These are phyloP conservation scores for Stegana nigrithorax DNA, from an alignment of 2,888 invertebrate genomes.

Conservation along the genomic window DNA sequence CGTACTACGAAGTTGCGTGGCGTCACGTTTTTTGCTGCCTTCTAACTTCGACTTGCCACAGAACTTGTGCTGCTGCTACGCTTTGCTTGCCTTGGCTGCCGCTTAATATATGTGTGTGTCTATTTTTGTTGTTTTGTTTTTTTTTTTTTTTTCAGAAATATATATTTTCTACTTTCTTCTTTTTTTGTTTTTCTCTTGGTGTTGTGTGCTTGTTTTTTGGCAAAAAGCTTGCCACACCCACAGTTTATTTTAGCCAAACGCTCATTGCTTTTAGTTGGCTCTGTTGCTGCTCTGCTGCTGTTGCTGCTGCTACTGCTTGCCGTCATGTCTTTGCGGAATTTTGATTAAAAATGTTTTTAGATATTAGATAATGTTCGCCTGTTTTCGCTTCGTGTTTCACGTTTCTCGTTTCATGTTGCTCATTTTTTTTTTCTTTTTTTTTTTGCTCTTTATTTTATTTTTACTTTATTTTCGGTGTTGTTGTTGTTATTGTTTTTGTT, in stretches of 20 bases:
- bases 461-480: constrained; percentile 18
- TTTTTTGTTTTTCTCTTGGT: not conserved
- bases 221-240: constrained; percentile 8
- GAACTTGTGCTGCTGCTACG: not conserved
- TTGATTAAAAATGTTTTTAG: constrained; percentile 53
- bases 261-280: constrained; percentile 2
- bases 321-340: constrained; percentile 28
- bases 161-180: not conserved
- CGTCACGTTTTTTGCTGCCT: constrained; percentile 28
- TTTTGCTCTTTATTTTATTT: no score
- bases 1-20: constrained; percentile 6
- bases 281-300: not conserved
- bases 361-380: constrained; percentile 37
- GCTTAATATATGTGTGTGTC: not conserved
- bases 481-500: constrained; percentile 37
- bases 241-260: constrained; percentile 12
- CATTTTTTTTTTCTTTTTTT: not conserved
- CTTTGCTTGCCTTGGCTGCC: no score
- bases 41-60: no score
- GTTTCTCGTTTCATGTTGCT: no score
- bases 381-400: no score
- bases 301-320: not conserved
- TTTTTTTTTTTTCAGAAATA: no score
- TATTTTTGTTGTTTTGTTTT: not conserved
- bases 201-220: not conserved